Evolutionary conservation across 1,140 invertebrate genomes (phyloP), one percentile per base, ranked within the genome.

Genomic region (Eueides isabella): DNA sequence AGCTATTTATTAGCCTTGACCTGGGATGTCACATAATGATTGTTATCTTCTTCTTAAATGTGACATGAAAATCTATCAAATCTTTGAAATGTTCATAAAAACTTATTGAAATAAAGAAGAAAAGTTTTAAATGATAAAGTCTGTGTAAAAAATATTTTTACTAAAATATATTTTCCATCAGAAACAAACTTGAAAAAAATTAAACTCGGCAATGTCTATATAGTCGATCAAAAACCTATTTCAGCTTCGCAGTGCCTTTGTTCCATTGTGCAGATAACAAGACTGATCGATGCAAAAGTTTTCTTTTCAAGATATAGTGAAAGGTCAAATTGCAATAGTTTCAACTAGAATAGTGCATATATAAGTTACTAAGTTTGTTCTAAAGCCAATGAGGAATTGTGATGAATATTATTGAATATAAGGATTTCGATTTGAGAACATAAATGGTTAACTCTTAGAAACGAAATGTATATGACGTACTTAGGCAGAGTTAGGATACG

Each of bases 221-320:
- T 63, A 63, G 29, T 63, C 28, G 61, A 31, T 63, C 16, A 63
- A 31, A 63, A 19, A 29, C 26, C 28, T 30, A 63, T 63, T 31
- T 63, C 61, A 31, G 61, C 29, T 63, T 31, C 61, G 7, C 19
- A 55, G 48, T 55, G 23, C 48, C 19, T 55, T 55, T 55, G 48
- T 55, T 55, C 48, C 19, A 55, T 55, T 55, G 48, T 55, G 19
- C 48, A 63, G 5, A 31, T 63, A 30, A 63, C 61, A 31, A 63
- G 29, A 63, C 61, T 63, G 61, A n/a, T 63, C 26, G 61, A 61
- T 61, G 61, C 23, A 26, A 28, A 55, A 61, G 61, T 61, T 61
- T 61, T 5, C 61, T 61, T 61, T 61, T 11, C 61, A 61, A 29
- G 61, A 61, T 28, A 19, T 61, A 61, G 3, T 9, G 19, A 28